Conservation (phyloP, 2,888 invertebrate genomes). For the Melanostoma mellinum region DNA sequence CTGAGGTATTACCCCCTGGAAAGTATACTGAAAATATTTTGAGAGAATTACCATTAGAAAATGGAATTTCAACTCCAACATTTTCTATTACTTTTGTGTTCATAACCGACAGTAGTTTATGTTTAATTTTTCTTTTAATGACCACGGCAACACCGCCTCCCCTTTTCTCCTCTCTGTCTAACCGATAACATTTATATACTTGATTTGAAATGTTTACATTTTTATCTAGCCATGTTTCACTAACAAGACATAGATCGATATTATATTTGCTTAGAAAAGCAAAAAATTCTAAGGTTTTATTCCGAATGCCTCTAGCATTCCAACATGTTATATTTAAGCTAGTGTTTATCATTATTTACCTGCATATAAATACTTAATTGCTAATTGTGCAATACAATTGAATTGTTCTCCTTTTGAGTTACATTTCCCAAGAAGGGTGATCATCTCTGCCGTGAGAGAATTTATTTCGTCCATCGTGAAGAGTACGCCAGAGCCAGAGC, state of each 20-base stretch:
- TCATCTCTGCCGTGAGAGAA: slow-evolving; percentile 13
- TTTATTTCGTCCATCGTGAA: slow-evolving; percentile 19
- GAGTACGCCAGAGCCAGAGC: neutral
- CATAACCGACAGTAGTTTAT: slow-evolving; percentile 8
- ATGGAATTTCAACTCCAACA: slow-evolving; percentile 31
- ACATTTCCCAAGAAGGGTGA: slow-evolving; percentile 6
- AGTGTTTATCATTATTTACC: slow-evolving; percentile 6
- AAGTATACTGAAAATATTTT: slow-evolving; percentile 35
- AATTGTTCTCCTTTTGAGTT: slow-evolving; percentile 13
- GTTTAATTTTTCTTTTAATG: slow-evolving; percentile 20
- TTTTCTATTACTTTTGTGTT: slow-evolving; percentile 36
- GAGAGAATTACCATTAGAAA: slow-evolving; percentile 11
- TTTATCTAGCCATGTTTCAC: neutral
- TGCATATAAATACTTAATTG: slow-evolving; percentile 9
- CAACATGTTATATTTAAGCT: slow-evolving; percentile 7
- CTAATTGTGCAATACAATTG: slow-evolving; percentile 19
- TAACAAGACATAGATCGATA: no score
- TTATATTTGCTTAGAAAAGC: no score
- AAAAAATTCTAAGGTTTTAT: no score
- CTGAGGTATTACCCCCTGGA: slow-evolving; percentile 20
- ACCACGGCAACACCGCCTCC: slow-evolving; percentile 43
- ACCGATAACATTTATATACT: slow-evolving; percentile 17
- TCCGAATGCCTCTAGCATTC: slow-evolving; percentile 13
- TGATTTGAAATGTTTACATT: neutral
- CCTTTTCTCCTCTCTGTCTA: slow-evolving; percentile 21